Base-by-base conservation (phyloP, 2,888 invertebrate genomes). In the Drosophila flavopinicola region DNA sequence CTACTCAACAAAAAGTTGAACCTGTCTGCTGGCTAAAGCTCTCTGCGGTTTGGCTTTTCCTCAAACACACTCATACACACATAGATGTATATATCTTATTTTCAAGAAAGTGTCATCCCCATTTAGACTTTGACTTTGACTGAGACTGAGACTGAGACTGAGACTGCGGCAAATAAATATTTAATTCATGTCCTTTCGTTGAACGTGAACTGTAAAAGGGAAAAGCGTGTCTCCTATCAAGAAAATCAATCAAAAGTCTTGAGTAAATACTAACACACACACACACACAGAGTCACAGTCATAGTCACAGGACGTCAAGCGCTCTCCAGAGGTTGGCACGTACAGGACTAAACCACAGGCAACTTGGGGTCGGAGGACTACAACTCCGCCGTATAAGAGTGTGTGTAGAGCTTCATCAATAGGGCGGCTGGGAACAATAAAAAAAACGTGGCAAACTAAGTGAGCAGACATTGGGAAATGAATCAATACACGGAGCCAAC, bases 351-450 rank as follows among this genome's bases (percentile, higher is more conserved):
- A 74, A 54, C 60, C 72, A 65, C 69, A 66, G 63, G 52, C 60
- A 58, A 53, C 15, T 6, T 15, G 41, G 37, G 37, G 33, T 33
- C 11, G 20, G 9, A 23, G 20, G 32, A 10, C 6, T 1, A 11
- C 4, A 17, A 3, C 35, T n/a, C 15, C 25, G 10, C 27, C 17
- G 33, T 13, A 24, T n/a, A 27, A 3, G n/a, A n/a, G 20, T 13
- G 13, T 29, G 6, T 4, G n/a, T 6, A 10, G 41, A 24, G 25
- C 41, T 20, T 11, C 17, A 33, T 69, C 69, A 74, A 86, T 85
- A 78, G 83, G 85, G 85, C 85, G 82, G 79, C 76, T 73, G 88
- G 87, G 85, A 88, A 74, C 80, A 87, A 83, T 83, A 84, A 84
- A 88, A 76, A 69, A 79, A 74, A 4, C 66, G 73, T 54, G 75